Evolutionary conservation across 37 sponge, comb jelly and placozoan species (phyloP).

Genomic region (Beroe ovata): DNA sequence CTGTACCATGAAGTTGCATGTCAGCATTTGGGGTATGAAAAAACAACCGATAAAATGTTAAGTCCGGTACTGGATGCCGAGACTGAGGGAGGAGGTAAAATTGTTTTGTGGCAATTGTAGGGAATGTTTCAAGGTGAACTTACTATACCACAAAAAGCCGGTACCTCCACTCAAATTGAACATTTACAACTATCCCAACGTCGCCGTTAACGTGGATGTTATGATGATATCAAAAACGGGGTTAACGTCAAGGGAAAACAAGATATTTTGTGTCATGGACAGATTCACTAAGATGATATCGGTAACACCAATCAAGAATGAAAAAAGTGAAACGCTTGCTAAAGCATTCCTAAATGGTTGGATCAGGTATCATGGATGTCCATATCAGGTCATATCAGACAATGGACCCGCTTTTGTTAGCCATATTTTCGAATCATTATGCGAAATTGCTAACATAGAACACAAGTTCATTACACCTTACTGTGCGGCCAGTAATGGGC

Average conservation of each 20-base stretch:
- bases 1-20: background rate
- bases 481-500: background rate
- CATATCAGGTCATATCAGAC: background rate
- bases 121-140: background rate
- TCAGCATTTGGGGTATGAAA: background rate
- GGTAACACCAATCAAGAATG: constrained; percentile 9
- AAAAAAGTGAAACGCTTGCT: background rate
- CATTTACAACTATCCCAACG: constrained; percentile 8
- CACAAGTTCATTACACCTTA: background rate
- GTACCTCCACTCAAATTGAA: background rate
- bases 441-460: background rate
- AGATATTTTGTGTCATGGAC: constrained; percentile 28
- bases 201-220: constrained; percentile 19
- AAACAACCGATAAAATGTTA: background rate
- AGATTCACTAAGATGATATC: constrained; percentile 16
- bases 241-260: background rate
- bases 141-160: background rate
- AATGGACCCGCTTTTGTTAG: background rate
- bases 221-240: background rate
- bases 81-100: background rate
- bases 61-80: background rate
- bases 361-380: background rate
- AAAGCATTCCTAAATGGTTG: background rate
- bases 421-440: background rate
- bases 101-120: background rate